A percentile compares a stretch with the other conserved stretches of the same genome.
Evolutionary conservation across 2,113 vertebrate species (phyloP).

Genomic region (Pelusios castaneus): DNA sequence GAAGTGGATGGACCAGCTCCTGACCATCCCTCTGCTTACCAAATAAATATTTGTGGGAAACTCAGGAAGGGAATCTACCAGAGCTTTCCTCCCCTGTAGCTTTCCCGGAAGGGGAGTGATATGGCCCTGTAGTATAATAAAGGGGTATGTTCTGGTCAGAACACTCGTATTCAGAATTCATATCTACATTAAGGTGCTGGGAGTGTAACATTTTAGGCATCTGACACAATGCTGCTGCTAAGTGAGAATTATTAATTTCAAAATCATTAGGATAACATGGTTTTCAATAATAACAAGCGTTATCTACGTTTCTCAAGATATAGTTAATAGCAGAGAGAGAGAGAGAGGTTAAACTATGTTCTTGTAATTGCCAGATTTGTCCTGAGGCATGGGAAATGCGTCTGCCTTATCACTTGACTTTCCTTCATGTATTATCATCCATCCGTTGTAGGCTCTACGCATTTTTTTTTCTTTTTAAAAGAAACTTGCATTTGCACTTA

Average conservation of each 20-base stretch:
- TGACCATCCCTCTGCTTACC: background rate
- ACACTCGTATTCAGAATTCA: background rate
- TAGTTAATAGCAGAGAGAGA: background rate
- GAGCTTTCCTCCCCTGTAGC: background rate
- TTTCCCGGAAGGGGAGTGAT: background rate
- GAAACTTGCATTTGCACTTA: background rate
- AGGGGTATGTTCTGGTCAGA: background rate
- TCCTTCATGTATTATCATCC: background rate
- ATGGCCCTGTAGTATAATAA: background rate
- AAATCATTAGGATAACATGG: background rate
- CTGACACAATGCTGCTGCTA: background rate
- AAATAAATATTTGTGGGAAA: background rate
- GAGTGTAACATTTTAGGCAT: background rate
- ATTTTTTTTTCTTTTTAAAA: background rate
- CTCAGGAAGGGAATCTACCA: background rate
- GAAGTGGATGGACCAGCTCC: background rate
- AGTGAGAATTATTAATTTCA: background rate
- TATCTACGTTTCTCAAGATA: background rate
- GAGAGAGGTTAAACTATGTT: background rate
- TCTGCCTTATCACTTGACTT: background rate
- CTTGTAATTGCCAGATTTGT: background rate
- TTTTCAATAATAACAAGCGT: background rate
- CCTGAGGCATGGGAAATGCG: background rate
- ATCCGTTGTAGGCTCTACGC: background rate
- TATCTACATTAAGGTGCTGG: too few species aligned